Conservation (phyloP, 1,140 invertebrate genomes). For the Dendroctonus valens region DNA sequence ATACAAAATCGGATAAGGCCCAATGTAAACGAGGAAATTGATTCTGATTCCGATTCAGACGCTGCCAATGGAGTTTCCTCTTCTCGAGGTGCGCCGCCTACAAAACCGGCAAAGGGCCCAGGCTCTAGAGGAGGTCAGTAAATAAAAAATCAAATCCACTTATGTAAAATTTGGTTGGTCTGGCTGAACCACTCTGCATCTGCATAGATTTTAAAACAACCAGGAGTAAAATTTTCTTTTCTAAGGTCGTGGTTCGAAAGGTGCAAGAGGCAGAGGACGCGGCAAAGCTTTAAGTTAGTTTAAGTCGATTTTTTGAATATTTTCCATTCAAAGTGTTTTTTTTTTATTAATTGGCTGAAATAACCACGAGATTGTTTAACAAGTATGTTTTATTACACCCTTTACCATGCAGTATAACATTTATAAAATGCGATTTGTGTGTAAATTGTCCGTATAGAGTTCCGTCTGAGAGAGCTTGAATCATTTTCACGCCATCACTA, state of each 20-base stretch:
- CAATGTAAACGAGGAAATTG: background rate
- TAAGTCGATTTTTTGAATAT: too few relatives aligned
- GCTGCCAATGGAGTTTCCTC: background rate
- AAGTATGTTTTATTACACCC: too few relatives aligned
- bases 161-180: background rate
- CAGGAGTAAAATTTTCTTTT: background rate
- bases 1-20: background rate
- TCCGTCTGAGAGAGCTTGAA: too few relatives aligned
- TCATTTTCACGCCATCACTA: too few relatives aligned
- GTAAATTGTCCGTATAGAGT: too few relatives aligned
- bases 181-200: background rate
- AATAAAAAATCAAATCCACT: background rate
- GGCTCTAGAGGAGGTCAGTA: conserved; percentile 34
- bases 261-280: background rate
- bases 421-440: too few relatives aligned
- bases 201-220: background rate
- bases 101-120: conserved; percentile 21
- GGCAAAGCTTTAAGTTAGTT: background rate
- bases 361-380: too few relatives aligned
- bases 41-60: background rate
- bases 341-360: too few relatives aligned
- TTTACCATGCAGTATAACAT: too few relatives aligned
- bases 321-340: too few relatives aligned
- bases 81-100: background rate
- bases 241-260: conserved; percentile 9